Evolutionary conservation across 2,113 vertebrate species (phyloP).

Genomic region (Poecilia latipinna): DNA sequence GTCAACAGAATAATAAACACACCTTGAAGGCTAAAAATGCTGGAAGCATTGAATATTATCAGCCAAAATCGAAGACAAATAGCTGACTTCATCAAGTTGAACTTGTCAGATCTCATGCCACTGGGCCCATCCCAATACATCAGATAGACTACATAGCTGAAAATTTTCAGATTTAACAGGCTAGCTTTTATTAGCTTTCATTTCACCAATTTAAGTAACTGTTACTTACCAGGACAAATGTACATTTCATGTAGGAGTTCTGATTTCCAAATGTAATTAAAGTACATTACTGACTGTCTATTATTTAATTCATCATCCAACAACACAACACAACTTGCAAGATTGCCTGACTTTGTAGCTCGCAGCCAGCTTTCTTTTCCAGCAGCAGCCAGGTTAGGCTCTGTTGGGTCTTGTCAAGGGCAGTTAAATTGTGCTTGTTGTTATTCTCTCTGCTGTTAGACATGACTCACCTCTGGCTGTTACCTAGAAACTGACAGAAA

Average conservation of each 20-base stretch:
- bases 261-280: not conserved
- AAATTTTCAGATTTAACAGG: not conserved
- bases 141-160: not conserved
- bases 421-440: slow-evolving; percentile 15
- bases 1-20: slow-evolving; percentile 29
- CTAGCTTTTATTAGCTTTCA: not conserved
- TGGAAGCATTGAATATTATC: not conserved
- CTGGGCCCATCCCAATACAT: no score
- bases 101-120: slow-evolving; percentile 12
- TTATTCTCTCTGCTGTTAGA: slow-evolving; percentile 29
- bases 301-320: not conserved
- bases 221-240: not conserved
- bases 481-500: slow-evolving; percentile 6
- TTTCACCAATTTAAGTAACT: not conserved
- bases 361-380: slow-evolving; percentile 7
- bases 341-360: not conserved
- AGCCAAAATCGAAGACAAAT: slow-evolving; percentile 27
- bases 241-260: not conserved
- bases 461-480: slow-evolving; percentile 37
- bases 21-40: slow-evolving; percentile 1
- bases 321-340: not conserved
- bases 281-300: not conserved
- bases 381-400: slow-evolving; percentile 27
- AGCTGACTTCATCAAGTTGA: slow-evolving; percentile 38
- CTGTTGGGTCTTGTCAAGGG: slow-evolving; percentile 27